A percentile compares a stretch with the other conserved stretches of the same genome.
These are phyloP conservation scores for Zootoca vivipara DNA, from an alignment of 2,113 vertebrate genomes.

Conservation along the genomic window DNA sequence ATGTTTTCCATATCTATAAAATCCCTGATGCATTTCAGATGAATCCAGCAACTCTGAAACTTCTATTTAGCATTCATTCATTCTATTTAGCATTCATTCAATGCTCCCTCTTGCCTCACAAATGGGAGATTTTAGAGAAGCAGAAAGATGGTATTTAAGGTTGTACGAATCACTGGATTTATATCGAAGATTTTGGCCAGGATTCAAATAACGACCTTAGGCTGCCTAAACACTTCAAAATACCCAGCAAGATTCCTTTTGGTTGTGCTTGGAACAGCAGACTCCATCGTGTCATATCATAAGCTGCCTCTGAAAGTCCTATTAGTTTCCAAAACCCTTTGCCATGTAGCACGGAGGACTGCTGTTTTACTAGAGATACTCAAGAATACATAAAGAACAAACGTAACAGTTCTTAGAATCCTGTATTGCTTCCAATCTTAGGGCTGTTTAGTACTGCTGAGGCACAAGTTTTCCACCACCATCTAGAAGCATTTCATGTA, in stretches of 20 bases:
- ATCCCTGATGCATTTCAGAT: neutral
- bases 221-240: neutral
- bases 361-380: neutral
- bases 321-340: neutral
- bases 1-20: neutral
- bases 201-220: neutral
- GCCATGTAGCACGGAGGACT: neutral
- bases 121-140: neutral
- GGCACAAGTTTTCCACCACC: neutral
- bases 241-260: neutral
- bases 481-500: too few species aligned
- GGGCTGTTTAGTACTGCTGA: neutral
- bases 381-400: neutral
- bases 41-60: neutral
- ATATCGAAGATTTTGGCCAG: neutral
- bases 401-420: neutral
- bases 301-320: neutral
- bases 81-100: neutral
- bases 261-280: neutral
- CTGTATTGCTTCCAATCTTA: neutral
- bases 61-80: neutral
- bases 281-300: neutral
- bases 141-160: neutral
- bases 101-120: neutral
- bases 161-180: neutral